A percentile compares a stretch with the other conserved stretches of the same genome.
phyloP scores from a whole-genome alignment of 1,140 invertebrate species.

The Bombus polaris region DNA sequence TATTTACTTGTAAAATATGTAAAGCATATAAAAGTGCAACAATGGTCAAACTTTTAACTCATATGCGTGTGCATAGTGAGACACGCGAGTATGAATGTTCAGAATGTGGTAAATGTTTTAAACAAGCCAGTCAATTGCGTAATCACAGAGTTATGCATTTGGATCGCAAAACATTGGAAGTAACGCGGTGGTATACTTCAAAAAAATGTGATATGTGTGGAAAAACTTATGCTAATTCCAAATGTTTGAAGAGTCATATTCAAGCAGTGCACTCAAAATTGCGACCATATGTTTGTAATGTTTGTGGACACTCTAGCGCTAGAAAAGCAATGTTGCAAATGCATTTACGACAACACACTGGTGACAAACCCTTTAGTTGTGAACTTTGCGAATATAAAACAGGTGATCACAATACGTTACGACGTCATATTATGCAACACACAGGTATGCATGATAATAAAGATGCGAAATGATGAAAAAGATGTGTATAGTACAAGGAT shows the following conservation, averaged over 20 bases:
- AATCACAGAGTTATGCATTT: constrained; percentile 85
- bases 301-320: constrained; percentile 89
- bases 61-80: constrained; percentile 86
- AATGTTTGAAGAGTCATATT: constrained; percentile 89
- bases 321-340: constrained; percentile 87
- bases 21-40: constrained; percentile 83
- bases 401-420: constrained; percentile 88
- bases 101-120: constrained; percentile 86
- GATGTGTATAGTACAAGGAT: background rate
- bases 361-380: constrained; percentile 90
- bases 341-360: constrained; percentile 88
- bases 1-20: constrained; percentile 86
- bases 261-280: constrained; percentile 90
- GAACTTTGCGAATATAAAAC: constrained; percentile 87
- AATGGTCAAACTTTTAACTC: constrained; percentile 83
- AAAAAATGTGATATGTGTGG: constrained; percentile 88
- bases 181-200: constrained; percentile 84
- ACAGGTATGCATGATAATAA: constrained; percentile 82
- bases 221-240: constrained; percentile 88
- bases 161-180: constrained; percentile 77
- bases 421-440: constrained; percentile 90
- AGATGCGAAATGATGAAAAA: background rate
- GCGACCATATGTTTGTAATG: constrained; percentile 89
- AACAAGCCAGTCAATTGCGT: constrained; percentile 85
- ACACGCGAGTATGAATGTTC: constrained; percentile 84